These are phyloP conservation scores for Dioctria rufipes DNA, from an alignment of 2,888 invertebrate genomes.

Conservation along the genomic window DNA sequence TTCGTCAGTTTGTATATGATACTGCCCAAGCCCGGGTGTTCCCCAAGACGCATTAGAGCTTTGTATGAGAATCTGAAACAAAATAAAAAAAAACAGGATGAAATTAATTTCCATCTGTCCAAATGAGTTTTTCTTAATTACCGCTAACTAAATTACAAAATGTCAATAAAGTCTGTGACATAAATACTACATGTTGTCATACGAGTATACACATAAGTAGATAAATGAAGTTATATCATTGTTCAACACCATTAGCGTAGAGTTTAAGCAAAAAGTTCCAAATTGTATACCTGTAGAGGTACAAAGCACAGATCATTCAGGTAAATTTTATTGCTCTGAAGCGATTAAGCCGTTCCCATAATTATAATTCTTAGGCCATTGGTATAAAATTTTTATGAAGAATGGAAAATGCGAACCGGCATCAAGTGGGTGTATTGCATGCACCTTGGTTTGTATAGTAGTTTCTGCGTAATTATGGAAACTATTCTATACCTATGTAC, in stretches of 20 bases:
- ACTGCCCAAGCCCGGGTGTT: slow-evolving; percentile 74
- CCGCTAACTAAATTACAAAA: not conserved
- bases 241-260: slow-evolving; percentile 1
- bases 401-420: slow-evolving; percentile 7
- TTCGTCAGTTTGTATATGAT: slow-evolving; percentile 94
- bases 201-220: too few relatives aligned
- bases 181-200: not conserved
- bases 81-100: too few relatives aligned
- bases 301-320: slow-evolving; percentile 26
- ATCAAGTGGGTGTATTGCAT: slow-evolving; percentile 17
- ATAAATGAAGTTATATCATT: slow-evolving; percentile 18
- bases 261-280: slow-evolving; percentile 10
- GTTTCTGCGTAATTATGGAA: slow-evolving; percentile 11
- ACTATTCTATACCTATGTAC: not conserved
- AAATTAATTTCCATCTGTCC: too few relatives aligned
- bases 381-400: slow-evolving; percentile 24
- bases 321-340: slow-evolving; percentile 9
- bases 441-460: not conserved
- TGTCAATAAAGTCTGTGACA: not conserved
- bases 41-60: slow-evolving; percentile 66
- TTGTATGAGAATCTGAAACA: slow-evolving; percentile 63
- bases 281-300: not conserved
- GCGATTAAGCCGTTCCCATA: slow-evolving; percentile 35
- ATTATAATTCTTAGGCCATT: slow-evolving; percentile 21
- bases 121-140: not conserved